These are phyloP conservation scores for Maccullochella peelii DNA, from an alignment of 2,113 vertebrate species.

Conservation along the genomic window DNA sequence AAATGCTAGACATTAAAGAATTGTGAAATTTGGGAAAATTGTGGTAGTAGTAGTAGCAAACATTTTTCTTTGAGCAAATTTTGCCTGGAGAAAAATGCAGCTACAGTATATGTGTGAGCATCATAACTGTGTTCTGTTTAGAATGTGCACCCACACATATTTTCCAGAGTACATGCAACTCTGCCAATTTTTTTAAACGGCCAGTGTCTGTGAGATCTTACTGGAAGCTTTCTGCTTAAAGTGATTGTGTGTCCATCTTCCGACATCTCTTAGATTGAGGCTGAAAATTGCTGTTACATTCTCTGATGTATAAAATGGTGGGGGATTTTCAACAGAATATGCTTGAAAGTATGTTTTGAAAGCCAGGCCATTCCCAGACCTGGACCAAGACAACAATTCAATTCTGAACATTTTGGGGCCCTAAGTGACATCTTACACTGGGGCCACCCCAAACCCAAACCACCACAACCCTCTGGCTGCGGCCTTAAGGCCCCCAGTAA, in stretches of 20 bases:
- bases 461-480: too few relatives aligned
- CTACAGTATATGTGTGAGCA: background rate
- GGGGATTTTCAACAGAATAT: background rate
- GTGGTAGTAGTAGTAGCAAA: background rate
- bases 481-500: too few relatives aligned
- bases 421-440: too few relatives aligned
- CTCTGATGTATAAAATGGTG: background rate
- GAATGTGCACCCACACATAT: conserved; percentile 9
- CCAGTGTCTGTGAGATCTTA: background rate
- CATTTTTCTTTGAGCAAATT: background rate
- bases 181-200: background rate
- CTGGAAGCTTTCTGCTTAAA: conserved; percentile 1
- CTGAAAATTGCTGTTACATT: background rate
- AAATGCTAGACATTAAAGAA: background rate
- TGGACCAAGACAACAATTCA: too few relatives aligned
- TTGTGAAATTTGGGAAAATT: background rate
- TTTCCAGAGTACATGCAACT: conserved; percentile 8
- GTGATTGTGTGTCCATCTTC: background rate
- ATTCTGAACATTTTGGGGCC: too few relatives aligned
- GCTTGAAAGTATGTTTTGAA: background rate
- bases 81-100: background rate
- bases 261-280: background rate
- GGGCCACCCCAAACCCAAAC: too few relatives aligned
- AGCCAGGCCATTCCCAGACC: background rate
- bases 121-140: background rate